Conservation (phyloP, 1,140 invertebrate genomes). For the Aleiodes sp. region DNA sequence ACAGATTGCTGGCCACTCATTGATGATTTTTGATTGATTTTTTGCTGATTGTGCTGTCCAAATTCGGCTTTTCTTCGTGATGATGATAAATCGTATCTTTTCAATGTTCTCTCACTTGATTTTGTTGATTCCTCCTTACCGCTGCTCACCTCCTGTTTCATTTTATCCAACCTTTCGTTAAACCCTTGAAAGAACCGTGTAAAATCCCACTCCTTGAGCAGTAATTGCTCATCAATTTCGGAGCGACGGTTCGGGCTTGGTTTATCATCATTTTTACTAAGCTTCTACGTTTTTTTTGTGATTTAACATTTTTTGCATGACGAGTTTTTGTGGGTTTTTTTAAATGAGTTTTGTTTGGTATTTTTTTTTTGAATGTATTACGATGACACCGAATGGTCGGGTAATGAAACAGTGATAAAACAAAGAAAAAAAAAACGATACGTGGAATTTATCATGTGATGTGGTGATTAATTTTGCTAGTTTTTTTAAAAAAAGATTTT, state of each 20-base stretch:
- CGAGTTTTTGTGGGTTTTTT: not conserved
- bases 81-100: conserved; percentile 47
- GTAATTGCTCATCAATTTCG: conserved; percentile 75
- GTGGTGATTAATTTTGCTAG: conserved; percentile 37
- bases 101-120: conserved; percentile 51
- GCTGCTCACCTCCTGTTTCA: conserved; percentile 50
- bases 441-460: conserved; percentile 52
- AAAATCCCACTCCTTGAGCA: conserved; percentile 85
- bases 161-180: conserved; percentile 62
- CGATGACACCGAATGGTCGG: conserved; percentile 47
- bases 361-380: conserved; percentile 42
- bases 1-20: conserved; percentile 54
- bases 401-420: conserved; percentile 57
- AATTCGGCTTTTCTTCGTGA: conserved; percentile 42
- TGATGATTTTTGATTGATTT: not conserved
- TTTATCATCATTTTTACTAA: conserved; percentile 28
- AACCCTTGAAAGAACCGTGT: conserved; percentile 80
- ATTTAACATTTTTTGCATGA: conserved; percentile 14
- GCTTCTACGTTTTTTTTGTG: conserved; percentile 49
- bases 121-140: conserved; percentile 42
- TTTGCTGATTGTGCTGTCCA: conserved; percentile 32
- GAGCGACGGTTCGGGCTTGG: conserved; percentile 60
- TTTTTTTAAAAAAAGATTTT: not conserved
- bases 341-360: conserved; percentile 14
- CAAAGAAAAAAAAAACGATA: conserved; percentile 53